Percentiles rank a stretch among this genome's conserved stretches.
Evolutionary conservation across 2,797 vertebrate genomes (phyloP).

Genomic region (Eleutherodactylus coqui): DNA sequence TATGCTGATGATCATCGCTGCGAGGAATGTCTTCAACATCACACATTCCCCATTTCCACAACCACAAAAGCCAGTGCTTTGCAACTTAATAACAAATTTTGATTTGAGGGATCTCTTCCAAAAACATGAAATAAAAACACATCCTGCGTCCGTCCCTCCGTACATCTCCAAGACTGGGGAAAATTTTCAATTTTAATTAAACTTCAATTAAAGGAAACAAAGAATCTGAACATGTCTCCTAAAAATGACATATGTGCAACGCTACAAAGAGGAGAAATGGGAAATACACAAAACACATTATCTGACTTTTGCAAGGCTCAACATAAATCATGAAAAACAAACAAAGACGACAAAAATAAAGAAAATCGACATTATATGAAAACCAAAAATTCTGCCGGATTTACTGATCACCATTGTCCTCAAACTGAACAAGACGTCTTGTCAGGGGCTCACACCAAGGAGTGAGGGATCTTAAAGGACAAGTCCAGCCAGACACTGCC

Average conservation of each 20-base stretch:
- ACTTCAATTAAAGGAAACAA: conserved; percentile 17
- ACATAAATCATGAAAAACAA: neutral
- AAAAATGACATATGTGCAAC: neutral
- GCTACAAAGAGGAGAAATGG: neutral
- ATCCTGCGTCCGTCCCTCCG: neutral
- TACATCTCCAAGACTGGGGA: neutral
- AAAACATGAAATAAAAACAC: neutral
- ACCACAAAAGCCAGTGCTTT: neutral
- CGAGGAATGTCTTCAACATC: neutral
- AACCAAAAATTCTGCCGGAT: neutral
- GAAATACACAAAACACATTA: neutral
- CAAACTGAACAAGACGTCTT: no score
- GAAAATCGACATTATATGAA: neutral
- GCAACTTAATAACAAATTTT: neutral
- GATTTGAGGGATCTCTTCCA: neutral
- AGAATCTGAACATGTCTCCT: neutral
- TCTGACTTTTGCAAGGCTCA: no score
- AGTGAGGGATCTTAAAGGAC: neutral
- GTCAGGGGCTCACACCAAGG: neutral
- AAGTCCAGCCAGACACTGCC: neutral
- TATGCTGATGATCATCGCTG: neutral
- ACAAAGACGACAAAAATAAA: neutral
- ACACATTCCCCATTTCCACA: neutral
- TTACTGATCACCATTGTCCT: neutral
- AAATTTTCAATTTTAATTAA: conserved; percentile 13